These are phyloP conservation scores for Hoplodrina ambigua DNA, from an alignment of 2,888 invertebrate genomes.

Conservation along the genomic window DNA sequence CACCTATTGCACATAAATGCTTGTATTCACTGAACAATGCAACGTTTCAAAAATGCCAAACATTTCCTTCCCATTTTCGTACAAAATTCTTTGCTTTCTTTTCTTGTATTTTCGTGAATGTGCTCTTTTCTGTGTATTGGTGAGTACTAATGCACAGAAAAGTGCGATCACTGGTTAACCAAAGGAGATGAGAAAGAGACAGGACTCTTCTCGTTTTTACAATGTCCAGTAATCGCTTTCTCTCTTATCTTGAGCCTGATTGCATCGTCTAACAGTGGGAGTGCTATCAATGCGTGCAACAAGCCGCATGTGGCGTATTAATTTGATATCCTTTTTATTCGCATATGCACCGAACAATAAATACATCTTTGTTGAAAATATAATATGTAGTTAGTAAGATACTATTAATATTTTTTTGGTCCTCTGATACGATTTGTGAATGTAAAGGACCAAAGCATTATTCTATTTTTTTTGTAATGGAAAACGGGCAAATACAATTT, in stretches of 20 bases:
- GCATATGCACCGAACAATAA: constrained; percentile 51
- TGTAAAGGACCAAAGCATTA: not conserved
- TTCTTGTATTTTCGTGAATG: not conserved
- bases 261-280: constrained; percentile 69
- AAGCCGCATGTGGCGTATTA: constrained; percentile 70
- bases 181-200: too few species aligned
- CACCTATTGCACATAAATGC: not conserved
- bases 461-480: not conserved
- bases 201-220: not conserved
- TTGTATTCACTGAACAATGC: too few species aligned
- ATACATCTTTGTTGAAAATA: constrained; percentile 41
- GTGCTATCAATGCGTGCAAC: constrained; percentile 69
- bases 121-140: not conserved
- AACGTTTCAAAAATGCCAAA: not conserved
- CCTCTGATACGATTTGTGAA: not conserved
- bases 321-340: constrained; percentile 71
- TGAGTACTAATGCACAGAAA: too few species aligned
- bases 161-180: too few species aligned
- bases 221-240: constrained; percentile 40
- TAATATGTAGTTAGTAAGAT: constrained; percentile 15
- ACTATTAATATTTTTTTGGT: constrained; percentile 1
- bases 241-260: constrained; percentile 50
- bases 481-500: too few species aligned
- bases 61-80: not conserved
- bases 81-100: not conserved